phyloP scores from a whole-genome alignment of 2,888 invertebrate species.

The Drosophila siamana region DNA sequence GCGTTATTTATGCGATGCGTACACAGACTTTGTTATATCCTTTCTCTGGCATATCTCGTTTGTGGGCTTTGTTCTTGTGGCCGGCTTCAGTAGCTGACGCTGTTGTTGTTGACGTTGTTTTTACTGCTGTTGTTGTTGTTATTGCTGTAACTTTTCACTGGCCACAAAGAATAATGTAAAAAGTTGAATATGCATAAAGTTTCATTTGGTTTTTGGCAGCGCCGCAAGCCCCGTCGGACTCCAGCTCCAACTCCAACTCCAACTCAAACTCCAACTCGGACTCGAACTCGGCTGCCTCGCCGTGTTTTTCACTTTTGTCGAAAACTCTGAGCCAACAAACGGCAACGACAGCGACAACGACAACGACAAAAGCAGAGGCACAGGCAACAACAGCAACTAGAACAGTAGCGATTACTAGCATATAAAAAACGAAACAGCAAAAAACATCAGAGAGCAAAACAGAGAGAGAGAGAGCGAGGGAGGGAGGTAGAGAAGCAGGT shows the following conservation, averaged over 20 bases:
- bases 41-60: slow-evolving; percentile 10
- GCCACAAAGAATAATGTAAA: slow-evolving; percentile 78
- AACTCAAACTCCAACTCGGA: background rate
- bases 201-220: slow-evolving; percentile 67
- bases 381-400: slow-evolving; percentile 16
- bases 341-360: slow-evolving; percentile 15
- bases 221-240: slow-evolving; percentile 32
- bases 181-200: slow-evolving; percentile 81
- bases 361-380: slow-evolving; percentile 15
- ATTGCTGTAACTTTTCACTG: slow-evolving; percentile 55
- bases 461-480: background rate
- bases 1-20: background rate
- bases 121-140: slow-evolving; percentile 40
- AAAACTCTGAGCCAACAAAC: slow-evolving; percentile 22
- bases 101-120: slow-evolving; percentile 21
- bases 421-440: slow-evolving; percentile 5
- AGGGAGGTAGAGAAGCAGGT: background rate
- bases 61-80: slow-evolving; percentile 28
- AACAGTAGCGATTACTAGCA: slow-evolving; percentile 41
- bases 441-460: background rate
- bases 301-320: slow-evolving; percentile 50
- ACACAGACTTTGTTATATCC: background rate
- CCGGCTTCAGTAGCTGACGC: too few species aligned
- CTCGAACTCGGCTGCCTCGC: slow-evolving; percentile 9
- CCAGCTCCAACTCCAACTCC: background rate